phyloP scores from a whole-genome alignment of 2,888 invertebrate genomes.

The Melangyna quadrimaculata region DNA sequence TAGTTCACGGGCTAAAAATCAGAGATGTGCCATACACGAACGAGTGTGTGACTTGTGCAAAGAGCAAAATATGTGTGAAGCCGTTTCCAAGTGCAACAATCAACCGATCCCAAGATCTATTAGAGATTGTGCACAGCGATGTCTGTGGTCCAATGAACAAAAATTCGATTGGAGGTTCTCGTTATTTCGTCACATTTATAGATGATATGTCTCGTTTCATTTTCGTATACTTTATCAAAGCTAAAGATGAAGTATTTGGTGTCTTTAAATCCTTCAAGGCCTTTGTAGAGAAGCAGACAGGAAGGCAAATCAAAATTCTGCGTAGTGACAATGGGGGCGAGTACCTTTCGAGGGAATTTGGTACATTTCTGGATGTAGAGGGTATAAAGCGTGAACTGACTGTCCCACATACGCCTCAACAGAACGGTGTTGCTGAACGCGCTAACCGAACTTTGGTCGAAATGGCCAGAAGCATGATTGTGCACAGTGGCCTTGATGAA shows the following conservation, averaged over 20 bases:
- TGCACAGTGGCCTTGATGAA: conserved; percentile 71
- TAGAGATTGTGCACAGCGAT: conserved; percentile 60
- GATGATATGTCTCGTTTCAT: conserved; percentile 58
- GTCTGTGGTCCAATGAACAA: conserved; percentile 64
- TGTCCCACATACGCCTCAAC: not conserved
- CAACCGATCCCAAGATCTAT: not conserved
- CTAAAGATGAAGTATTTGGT: conserved; percentile 54
- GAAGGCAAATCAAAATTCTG: conserved; percentile 32
- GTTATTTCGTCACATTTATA: conserved; percentile 67
- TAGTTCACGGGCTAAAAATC: not conserved
- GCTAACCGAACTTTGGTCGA: conserved; percentile 50
- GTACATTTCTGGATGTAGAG: not conserved
- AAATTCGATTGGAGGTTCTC: conserved; percentile 55
- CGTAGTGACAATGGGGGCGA: conserved; percentile 32
- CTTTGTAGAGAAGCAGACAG: conserved; percentile 37
- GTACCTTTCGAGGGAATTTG: not conserved
- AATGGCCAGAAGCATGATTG: conserved; percentile 74
- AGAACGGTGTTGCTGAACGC: not conserved
- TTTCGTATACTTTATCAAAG: conserved; percentile 63
- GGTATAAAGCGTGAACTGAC: not conserved
- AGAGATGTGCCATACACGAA: conserved; percentile 5
- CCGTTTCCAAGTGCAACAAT: conserved; percentile 33
- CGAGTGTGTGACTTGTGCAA: conserved; percentile 30
- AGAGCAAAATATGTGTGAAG: conserved; percentile 43
- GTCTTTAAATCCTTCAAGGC: conserved; percentile 57